These are phyloP conservation scores for Eurois occulta DNA, from an alignment of 2,888 invertebrate genomes.

Conservation along the genomic window DNA sequence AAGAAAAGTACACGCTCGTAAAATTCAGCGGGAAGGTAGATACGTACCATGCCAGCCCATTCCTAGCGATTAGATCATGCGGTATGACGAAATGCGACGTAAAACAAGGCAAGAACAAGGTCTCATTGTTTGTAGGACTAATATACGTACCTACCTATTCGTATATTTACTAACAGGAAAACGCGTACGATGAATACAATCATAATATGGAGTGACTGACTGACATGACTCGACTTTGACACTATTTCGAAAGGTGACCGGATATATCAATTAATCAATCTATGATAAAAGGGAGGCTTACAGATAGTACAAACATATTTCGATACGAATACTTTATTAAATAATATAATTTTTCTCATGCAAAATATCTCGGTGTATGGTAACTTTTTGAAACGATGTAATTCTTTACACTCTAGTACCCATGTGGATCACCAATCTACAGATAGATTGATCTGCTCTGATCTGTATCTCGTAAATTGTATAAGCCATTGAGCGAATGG, in stretches of 20 bases:
- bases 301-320: not conserved
- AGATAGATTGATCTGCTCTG: not conserved
- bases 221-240: conserved; percentile 51
- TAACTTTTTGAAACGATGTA: not conserved
- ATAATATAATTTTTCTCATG: not conserved
- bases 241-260: conserved; percentile 38
- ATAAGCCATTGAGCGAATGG: not conserved
- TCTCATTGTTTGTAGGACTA: conserved; percentile 58
- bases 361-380: not conserved
- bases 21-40: conserved; percentile 8
- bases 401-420: not conserved
- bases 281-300: not conserved
- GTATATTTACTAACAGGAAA: conserved; percentile 50
- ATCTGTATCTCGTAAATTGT: conserved; percentile 4
- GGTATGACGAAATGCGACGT: conserved; percentile 55
- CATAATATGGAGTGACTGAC: conserved; percentile 41
- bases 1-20: conserved; percentile 22
- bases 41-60: conserved; percentile 21
- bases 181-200: conserved; percentile 46
- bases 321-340: not conserved
- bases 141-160: conserved; percentile 36
- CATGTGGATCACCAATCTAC: not conserved
- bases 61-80: conserved; percentile 59
- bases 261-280: conserved; percentile 8
- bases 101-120: conserved; percentile 56